Base-by-base conservation (phyloP, 2,888 invertebrate genomes). In the Ennomos fuscantarius region DNA sequence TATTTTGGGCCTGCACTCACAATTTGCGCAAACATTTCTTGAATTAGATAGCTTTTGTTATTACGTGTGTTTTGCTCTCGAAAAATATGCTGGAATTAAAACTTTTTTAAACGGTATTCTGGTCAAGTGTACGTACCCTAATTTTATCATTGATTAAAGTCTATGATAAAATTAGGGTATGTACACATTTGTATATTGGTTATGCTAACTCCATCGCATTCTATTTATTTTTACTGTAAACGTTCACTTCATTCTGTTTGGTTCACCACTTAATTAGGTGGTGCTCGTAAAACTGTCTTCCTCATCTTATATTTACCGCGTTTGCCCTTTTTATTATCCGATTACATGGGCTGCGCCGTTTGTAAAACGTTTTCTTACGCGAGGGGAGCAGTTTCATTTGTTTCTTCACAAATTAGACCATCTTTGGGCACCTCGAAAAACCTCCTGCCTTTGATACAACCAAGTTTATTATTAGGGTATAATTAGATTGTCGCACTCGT, bases 221-320 rank as follows among this genome's bases (percentile, higher is more conserved):
- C 68, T 72, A 73, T 76, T 82, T 80, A 84, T 82, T 77, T 68
- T 72, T 72, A 78, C 77, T 79, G 83, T 87, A 84, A 90, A 84
- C 84, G 87, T 80, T 90, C 84, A 79, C 79, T 88, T 84, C 82
- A 80, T 86, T 86, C 84, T 88, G 84, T 86, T 86, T 86, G 84
- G 87, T 86, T 89, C 87, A 87, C 91, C 91, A 87, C 92, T 92
- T 92, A 92, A 92, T 92, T 92, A 92, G 92, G 89, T 87, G 85
- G 81, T 81, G 89, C 84, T 92, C 92, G 92, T 92, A 92, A 92
- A 92, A 92, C 92, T 92, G 92, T 92, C 92, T 92, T 91, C 89
- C 91, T 92, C 92, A 91, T 92, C 92, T 91, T 90, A 91, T 92
- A 92, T 92, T 92, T 92, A 92, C 91, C 90, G 89, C 90, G 90